Conservation (phyloP, 2,888 invertebrate species). For the Rhagonycha lutea region DNA sequence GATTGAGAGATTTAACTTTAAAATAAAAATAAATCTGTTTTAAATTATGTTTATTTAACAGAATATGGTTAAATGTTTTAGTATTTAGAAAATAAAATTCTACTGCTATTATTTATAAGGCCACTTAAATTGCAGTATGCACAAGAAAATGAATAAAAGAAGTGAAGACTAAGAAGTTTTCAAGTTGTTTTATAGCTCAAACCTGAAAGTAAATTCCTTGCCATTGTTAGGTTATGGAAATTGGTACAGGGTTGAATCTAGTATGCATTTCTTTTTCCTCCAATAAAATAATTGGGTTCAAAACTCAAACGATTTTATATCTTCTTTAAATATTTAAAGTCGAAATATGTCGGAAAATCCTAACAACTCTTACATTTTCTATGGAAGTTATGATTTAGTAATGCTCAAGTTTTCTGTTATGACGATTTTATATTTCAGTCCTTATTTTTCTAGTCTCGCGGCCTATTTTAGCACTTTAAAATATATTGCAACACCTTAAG, state of each 20-base stretch:
- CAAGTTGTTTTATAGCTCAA: not conserved
- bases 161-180: constrained; percentile 3
- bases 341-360: not conserved
- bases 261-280: not conserved
- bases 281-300: not conserved
- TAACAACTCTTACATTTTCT: not conserved
- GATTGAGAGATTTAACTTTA: not conserved
- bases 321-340: not conserved
- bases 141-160: constrained; percentile 4
- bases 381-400: not conserved
- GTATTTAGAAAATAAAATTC: not conserved
- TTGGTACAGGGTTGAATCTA: not conserved
- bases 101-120: not conserved
- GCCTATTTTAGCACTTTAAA: not conserved
- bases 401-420: not conserved
- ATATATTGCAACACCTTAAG: not conserved
- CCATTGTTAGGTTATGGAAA: not conserved
- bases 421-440: not conserved
- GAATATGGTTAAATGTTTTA: not conserved
- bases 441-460: not conserved
- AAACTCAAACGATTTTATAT: not conserved
- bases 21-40: not conserved
- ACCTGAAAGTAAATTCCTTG: not conserved
- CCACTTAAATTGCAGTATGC: constrained; percentile 4
- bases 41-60: not conserved